Evolutionary conservation across 1,140 invertebrate genomes (phyloP).

Genomic region (Drosophila sechellia): DNA sequence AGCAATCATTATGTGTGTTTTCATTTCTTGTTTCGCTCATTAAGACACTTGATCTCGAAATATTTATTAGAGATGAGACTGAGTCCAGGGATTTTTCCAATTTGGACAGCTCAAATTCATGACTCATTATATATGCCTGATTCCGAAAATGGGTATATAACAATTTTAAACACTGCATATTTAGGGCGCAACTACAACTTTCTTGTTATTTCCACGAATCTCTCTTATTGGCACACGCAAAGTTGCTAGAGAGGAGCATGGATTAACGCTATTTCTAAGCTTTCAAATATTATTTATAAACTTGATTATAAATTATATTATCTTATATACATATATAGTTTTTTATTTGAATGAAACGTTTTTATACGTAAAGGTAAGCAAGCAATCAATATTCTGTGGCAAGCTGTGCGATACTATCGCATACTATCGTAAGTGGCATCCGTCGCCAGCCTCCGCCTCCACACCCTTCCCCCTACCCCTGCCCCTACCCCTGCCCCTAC

Average conservation of each 20-base stretch:
- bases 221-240: conserved; percentile 7
- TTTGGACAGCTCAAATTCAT: neutral
- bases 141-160: conserved; percentile 2
- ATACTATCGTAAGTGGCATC: neutral
- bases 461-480: neutral
- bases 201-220: conserved; percentile 13
- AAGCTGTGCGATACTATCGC: neutral
- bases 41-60: conserved; percentile 22
- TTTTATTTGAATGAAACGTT: too few species aligned
- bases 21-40: conserved; percentile 11
- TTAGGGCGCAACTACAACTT: conserved; percentile 2
- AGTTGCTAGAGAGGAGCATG: conserved; percentile 2
- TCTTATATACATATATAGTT: too few species aligned
- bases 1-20: neutral
- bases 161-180: conserved; percentile 10
- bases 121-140: conserved; percentile 29
- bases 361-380: too few species aligned
- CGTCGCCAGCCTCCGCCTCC: conserved; percentile 4
- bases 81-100: neutral
- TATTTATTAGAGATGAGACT: neutral
- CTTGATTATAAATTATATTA: too few species aligned
- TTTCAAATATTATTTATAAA: too few species aligned
- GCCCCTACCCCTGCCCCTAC: too few species aligned
- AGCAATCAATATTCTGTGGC: too few species aligned
- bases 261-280: too few species aligned